phyloP scores from a whole-genome alignment of 1,140 invertebrate species.

The Laupala kohalensis region DNA sequence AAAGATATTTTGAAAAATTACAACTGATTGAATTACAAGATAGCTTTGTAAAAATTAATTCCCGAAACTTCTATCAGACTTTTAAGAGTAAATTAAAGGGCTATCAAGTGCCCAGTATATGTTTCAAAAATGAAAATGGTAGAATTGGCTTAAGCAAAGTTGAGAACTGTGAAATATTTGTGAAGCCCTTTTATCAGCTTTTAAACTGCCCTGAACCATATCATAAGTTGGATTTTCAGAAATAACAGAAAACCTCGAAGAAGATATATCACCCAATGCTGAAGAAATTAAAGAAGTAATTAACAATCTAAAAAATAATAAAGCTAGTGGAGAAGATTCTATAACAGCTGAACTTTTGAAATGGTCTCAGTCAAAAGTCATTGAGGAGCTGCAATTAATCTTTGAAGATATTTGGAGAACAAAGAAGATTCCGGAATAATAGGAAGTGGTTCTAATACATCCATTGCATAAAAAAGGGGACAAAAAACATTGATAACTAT shows the following conservation, averaged over 20 bases:
- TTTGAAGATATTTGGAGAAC: background rate
- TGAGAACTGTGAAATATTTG: slow-evolving; percentile 6
- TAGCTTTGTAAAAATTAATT: slow-evolving; percentile 3
- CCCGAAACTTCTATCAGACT: slow-evolving; percentile 1
- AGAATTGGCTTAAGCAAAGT: background rate
- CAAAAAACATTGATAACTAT: too few relatives aligned
- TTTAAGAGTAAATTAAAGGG: slow-evolving; percentile 2
- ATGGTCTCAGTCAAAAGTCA: background rate
- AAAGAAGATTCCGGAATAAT: background rate
- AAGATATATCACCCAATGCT: background rate
- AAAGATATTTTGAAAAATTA: slow-evolving; percentile 1
- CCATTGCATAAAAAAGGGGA: too few relatives aligned
- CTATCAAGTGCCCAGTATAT: background rate
- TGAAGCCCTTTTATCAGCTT: background rate
- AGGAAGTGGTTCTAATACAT: too few relatives aligned
- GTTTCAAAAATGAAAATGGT: slow-evolving; percentile 6
- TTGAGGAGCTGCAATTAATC: background rate
- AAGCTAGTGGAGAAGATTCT: background rate
- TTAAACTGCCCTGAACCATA: background rate
- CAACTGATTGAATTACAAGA: slow-evolving; percentile 1
- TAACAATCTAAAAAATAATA: background rate
- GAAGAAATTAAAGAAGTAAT: background rate
- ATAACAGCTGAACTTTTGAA: background rate
- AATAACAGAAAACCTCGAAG: background rate
- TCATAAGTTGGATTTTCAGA: background rate